A percentile compares a stretch with the other conserved stretches of the same genome.
These are phyloP conservation scores for Tetraodon nigroviridis DNA, from an alignment of 2,113 vertebrate species.

Conservation along the genomic window DNA sequence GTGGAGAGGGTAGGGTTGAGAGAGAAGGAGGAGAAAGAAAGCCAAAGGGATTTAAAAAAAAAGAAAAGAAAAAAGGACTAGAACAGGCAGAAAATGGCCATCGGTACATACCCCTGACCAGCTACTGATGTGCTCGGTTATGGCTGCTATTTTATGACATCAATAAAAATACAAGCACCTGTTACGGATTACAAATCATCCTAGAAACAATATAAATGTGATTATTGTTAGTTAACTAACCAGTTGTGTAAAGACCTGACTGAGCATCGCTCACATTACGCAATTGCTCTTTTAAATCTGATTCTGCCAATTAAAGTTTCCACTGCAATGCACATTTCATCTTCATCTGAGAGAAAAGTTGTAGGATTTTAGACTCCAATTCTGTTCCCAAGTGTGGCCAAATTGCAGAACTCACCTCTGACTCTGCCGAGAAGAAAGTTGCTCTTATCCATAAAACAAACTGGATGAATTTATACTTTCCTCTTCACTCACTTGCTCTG, in stretches of 20 bases:
- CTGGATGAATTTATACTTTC: constrained; percentile 26
- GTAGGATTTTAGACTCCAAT: constrained; percentile 16
- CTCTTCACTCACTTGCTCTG: constrained; percentile 18
- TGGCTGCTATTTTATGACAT: no score
- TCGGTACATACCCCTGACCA: no score
- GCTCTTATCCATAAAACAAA: constrained; percentile 34
- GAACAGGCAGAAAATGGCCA: no score
- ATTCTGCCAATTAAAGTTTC: neutral
- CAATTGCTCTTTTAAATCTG: constrained; percentile 8
- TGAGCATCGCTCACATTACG: neutral
- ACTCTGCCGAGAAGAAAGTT: constrained; percentile 27
- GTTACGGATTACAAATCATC: no score
- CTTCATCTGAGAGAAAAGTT: constrained; percentile 28
- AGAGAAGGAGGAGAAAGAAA: neutral
- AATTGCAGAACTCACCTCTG: constrained; percentile 36
- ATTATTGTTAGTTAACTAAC: neutral
- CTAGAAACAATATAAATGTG: no score
- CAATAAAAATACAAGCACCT: no score
- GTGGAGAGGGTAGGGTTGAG: constrained; percentile 14
- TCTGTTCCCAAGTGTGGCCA: constrained; percentile 27
- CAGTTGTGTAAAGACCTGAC: neutral
- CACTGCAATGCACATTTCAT: constrained; percentile 18
- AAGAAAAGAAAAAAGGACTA: neutral
- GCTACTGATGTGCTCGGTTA: no score
- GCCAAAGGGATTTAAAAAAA: neutral